Evolutionary conservation across 2,888 invertebrate species (phyloP).

Genomic region (Pachycephus smyrnensis): DNA sequence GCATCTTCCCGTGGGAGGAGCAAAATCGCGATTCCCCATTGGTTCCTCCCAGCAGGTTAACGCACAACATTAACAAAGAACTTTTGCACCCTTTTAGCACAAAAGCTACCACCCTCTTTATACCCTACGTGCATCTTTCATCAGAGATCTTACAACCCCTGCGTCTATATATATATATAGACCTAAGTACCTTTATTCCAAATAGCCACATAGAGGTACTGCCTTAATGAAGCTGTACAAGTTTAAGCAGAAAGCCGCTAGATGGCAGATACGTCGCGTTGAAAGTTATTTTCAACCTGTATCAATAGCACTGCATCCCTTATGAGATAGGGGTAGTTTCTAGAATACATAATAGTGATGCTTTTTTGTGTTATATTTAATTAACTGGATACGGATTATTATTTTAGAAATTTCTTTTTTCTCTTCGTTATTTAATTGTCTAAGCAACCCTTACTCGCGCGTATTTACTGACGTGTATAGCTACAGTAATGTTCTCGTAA

Average conservation of each 20-base stretch:
- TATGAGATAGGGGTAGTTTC: no score
- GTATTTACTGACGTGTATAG: background rate
- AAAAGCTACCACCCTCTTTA: background rate
- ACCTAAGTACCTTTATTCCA: no score
- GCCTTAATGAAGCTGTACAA: no score
- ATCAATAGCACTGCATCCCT: no score
- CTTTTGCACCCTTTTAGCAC: background rate
- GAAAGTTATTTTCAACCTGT: no score
- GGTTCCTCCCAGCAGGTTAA: background rate
- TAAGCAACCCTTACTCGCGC: background rate
- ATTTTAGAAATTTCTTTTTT: no score
- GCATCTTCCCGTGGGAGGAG: background rate
- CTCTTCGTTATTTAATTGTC: background rate
- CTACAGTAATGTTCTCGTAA: background rate
- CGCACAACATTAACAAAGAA: background rate
- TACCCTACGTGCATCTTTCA: background rate
- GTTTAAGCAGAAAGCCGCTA: no score
- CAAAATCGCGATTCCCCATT: background rate
- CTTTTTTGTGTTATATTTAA: background rate
- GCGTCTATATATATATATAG: no score
- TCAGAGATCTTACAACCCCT: no score
- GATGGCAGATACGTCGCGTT: no score
- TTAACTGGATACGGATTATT: background rate
- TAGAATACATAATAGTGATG: no score
- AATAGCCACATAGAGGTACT: no score